A percentile compares a stretch with the other conserved stretches of the same genome.
phyloP scores from a whole-genome alignment of 2,797 vertebrate species.

The Phoebastria nigripes region DNA sequence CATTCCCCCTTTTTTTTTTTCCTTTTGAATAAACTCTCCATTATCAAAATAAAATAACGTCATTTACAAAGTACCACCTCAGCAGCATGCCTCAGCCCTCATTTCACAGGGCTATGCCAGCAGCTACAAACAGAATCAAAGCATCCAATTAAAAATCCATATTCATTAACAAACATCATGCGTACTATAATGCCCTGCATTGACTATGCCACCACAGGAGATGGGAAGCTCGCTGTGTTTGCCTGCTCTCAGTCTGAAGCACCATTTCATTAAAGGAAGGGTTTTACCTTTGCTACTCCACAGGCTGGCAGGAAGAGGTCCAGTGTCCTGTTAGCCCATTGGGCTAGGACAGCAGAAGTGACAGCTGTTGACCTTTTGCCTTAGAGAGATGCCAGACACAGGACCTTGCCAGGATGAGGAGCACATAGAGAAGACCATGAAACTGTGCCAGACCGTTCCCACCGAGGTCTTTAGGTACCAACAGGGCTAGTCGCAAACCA shows the following conservation, averaged over 20 bases:
- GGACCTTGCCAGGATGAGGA: neutral
- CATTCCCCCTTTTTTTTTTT: neutral
- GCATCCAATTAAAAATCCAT: slow-evolving; percentile 64
- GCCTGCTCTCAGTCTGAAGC: neutral
- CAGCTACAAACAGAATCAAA: slow-evolving; percentile 50
- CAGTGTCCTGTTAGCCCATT: neutral
- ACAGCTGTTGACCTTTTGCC: neutral
- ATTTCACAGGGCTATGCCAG: slow-evolving; percentile 30
- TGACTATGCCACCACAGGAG: slow-evolving; percentile 5
- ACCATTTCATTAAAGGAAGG: neutral
- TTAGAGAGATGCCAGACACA: neutral
- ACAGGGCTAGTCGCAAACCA: neutral
- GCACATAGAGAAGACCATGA: neutral
- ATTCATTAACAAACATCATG: slow-evolving; percentile 48
- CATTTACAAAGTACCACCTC: slow-evolving; percentile 39
- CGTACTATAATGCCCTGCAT: neutral
- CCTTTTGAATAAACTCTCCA: slow-evolving; percentile 28
- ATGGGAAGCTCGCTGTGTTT: neutral
- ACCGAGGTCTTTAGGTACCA: neutral
- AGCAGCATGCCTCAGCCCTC: slow-evolving; percentile 42
- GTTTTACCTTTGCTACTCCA: neutral
- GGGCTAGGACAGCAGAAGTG: neutral
- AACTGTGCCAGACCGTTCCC: neutral
- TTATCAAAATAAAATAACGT: slow-evolving; percentile 21
- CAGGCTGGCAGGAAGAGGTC: neutral